Evolutionary conservation across 2,797 vertebrate genomes (phyloP), one percentile per base, ranked within the genome.

Genomic region (Mergus octosetaceus): DNA sequence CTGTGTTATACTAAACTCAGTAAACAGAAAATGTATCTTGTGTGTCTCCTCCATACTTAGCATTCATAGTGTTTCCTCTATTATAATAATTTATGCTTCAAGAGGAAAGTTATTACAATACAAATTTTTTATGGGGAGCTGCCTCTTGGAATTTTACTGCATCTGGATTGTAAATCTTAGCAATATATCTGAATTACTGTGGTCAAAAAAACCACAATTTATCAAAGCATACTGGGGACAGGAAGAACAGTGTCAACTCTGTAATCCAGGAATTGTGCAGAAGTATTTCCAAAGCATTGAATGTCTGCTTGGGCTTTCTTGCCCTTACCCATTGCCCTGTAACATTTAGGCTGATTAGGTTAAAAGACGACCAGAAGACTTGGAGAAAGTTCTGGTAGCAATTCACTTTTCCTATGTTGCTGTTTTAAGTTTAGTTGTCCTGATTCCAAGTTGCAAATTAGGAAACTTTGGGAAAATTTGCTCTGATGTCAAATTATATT

Each of bases 1-100:
- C 38, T 27, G 76, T 71, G 41, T 21, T 69, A 19, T 69, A 32
- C 62, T 84, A 80, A 80, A 62, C 13, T 91, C 20, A 2, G 38
- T 72, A 80, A 92, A 80, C 20, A 81, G 36, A 77, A 47, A 72
- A 62, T 25, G 11, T 12, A 39, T 89, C 16, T 24, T 24, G 3
- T 65, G 15, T 60, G 13, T 60, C 58, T 82, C 14, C 64, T 85
- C 79, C 30, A 54, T 68, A 30, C 34, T 90, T 85, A 82, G 39
- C 38, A 74, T 91, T 83, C 47, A 72, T 38, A 75, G 12, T 85
- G 28, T 21, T 61, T 87, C 53, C 54, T 71, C 56, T 90, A 20
- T 88, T 81, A 69, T 22, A 74, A 51, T 82, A 87, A 85, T 89
- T 89, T 87, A 74, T 91, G 30, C 14, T 79, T 89, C 38, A 11